Base-by-base conservation (phyloP, 1,140 invertebrate species). In the Drosophila nikananu region DNA sequence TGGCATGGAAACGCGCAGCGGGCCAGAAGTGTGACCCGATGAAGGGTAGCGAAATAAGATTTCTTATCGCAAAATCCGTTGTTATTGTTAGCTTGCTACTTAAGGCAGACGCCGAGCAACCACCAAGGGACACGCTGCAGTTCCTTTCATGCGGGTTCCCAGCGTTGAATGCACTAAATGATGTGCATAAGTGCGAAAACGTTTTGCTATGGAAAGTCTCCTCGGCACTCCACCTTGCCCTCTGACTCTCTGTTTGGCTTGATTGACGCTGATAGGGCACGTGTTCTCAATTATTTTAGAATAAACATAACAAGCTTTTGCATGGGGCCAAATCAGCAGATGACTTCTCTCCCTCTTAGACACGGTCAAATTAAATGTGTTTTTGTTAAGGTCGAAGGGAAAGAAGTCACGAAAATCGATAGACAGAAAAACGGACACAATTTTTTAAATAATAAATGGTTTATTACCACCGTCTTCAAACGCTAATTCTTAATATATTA, bases 201-300 rank as follows among this genome's bases (percentile, higher is more conserved):
- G 67, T 84, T 75, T 80, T 54, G 60, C 59, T 49, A 54, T 60
- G 23, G 70, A 44, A 30, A 25, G 63, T 15, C 39, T 25, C 44
- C 35, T 35, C 49, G 35, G 19, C 52, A 41, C 41, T 41, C 37
- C 57, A 9, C 21, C 23, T 27, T 27, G 35, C 27, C 30, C 54
- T 17, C 15, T 46, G 49, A 35, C 25, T 51, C 30, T 55, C 37
- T 84, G 81, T 82, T 91, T 90, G 76, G 49, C 42, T 89, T 90
- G 86, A 90, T 90, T 90, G 79, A 80, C 87, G 89, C 82, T 91
- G 89, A 91, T 91, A 91, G 74, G 73, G 80, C 89, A 91, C 89
- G 89, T 91, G 89, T 81, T 78, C 71, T 72, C 89, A 91, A 91
- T 91, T 91, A 91, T 83, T 90, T 79, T 75, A 77, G 66, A 84